phyloP scores from a whole-genome alignment of 2,113 vertebrate species.

The Ellobius talpinus region DNA sequence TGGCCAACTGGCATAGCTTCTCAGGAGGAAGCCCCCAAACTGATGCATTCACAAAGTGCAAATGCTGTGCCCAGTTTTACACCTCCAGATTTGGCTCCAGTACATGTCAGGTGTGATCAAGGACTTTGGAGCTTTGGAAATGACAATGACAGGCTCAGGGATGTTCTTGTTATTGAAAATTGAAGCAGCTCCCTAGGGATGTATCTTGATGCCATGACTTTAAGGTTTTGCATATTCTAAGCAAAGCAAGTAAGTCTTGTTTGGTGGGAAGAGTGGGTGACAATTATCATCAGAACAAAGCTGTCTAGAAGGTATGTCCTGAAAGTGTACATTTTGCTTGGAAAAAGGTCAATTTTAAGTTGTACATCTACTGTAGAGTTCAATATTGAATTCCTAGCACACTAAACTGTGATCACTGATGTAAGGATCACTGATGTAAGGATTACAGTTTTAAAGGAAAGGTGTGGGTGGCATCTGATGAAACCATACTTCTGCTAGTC shows the following conservation, averaged over 20 bases:
- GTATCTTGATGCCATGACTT: background rate
- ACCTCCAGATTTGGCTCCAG: background rate
- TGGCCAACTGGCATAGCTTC: background rate
- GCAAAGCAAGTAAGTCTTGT: background rate
- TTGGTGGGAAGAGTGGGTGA: constrained; percentile 28
- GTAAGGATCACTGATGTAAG: background rate
- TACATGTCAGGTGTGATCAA: background rate
- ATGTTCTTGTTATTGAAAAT: background rate
- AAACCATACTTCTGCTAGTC: background rate
- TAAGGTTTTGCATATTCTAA: background rate
- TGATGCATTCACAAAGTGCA: background rate
- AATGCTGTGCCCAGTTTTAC: background rate
- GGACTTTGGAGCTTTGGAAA: background rate
- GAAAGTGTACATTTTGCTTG: background rate
- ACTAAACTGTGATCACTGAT: background rate
- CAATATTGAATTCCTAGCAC: constrained; percentile 23
- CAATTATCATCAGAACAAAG: background rate
- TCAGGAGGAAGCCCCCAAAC: background rate
- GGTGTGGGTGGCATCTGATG: background rate
- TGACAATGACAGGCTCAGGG: background rate
- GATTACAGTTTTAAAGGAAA: background rate
- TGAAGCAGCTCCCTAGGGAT: background rate
- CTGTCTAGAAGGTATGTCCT: background rate
- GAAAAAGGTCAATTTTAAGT: background rate
- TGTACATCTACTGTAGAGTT: background rate